A percentile compares a stretch with the other conserved stretches of the same genome.
These are phyloP conservation scores for Mormyrus hasselquistii DNA, from an alignment of 2,797 vertebrate genomes.

Conservation along the genomic window DNA sequence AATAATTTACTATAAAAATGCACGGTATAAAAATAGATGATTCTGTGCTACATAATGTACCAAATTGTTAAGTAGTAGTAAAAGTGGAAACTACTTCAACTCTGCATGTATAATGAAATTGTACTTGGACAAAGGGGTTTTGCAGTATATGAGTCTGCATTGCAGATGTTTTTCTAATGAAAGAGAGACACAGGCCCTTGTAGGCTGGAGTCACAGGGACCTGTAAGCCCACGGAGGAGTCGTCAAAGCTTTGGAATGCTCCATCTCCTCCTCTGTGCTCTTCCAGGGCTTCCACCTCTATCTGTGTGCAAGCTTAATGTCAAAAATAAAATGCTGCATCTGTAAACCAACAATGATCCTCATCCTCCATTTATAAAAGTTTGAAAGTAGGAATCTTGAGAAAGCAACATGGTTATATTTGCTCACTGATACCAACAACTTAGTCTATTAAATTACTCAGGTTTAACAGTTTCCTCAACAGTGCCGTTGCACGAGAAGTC, in stretches of 20 bases:
- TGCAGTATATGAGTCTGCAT: background rate
- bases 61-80: background rate
- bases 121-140: background rate
- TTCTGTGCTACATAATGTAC: background rate
- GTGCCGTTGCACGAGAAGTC: background rate
- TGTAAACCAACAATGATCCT: background rate
- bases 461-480: background rate
- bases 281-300: background rate
- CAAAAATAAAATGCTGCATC: background rate
- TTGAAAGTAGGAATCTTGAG: background rate
- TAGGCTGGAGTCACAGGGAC: background rate
- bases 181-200: background rate
- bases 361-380: background rate
- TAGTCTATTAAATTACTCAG: background rate
- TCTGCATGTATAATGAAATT: background rate
- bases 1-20: background rate
- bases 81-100: background rate
- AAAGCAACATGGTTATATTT: background rate
- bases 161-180: conserved; percentile 1
- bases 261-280: background rate
- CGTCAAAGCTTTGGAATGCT: background rate
- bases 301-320: background rate
- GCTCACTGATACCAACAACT: background rate
- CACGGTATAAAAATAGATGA: background rate
- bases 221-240: background rate